phyloP scores from a whole-genome alignment of 2,888 invertebrate species.

The Epinotia nisella region DNA sequence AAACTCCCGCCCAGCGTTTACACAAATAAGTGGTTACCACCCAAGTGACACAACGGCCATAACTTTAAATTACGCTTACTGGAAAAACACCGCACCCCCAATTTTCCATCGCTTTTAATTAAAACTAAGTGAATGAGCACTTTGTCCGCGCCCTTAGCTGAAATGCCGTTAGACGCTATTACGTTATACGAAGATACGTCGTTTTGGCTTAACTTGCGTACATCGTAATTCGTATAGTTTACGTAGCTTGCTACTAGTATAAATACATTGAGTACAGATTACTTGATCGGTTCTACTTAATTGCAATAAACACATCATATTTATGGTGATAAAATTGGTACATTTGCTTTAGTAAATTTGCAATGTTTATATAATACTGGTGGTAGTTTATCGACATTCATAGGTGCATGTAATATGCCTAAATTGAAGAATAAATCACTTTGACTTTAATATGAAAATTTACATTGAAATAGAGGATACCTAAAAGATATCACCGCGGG shows the following conservation, averaged over 20 bases:
- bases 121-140: constrained; percentile 29
- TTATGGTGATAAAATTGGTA: too few species aligned
- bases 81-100: constrained; percentile 20
- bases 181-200: background rate
- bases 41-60: constrained; percentile 23
- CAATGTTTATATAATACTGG: too few species aligned
- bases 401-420: too few species aligned
- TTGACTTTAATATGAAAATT: too few species aligned
- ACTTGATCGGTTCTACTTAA: too few species aligned
- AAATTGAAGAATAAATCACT: too few species aligned
- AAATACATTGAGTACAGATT: background rate
- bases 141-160: background rate
- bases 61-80: constrained; percentile 38
- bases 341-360: too few species aligned
- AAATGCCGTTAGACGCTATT: background rate
- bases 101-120: constrained; percentile 40
- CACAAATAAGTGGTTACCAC: constrained; percentile 4
- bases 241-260: background rate
- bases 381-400: too few species aligned
- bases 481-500: too few species aligned
- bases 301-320: too few species aligned
- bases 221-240: constrained; percentile 17
- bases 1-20: background rate
- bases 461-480: too few species aligned
- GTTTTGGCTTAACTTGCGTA: background rate